Base-by-base conservation (phyloP, 2,797 vertebrate genomes). In the Macropus fuliginosus region DNA sequence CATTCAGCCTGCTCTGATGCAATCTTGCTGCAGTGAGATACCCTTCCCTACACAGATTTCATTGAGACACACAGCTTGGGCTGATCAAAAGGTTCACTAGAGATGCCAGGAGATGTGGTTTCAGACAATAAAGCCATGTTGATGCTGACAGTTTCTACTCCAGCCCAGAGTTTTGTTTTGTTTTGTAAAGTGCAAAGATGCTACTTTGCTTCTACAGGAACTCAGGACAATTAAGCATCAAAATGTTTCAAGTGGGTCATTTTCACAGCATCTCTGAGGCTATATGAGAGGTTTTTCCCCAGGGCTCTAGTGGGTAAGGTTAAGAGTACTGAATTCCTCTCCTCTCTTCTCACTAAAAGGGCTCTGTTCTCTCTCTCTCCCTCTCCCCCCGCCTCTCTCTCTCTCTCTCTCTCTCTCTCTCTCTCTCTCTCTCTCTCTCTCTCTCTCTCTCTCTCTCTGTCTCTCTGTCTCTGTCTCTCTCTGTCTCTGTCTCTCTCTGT, bases 21-120 rank as follows among this genome's bases (percentile, higher is more conserved):
- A 95, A 94, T 95, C 95, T 98, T 95, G 96, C 87, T 1, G 0
- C 94, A 97, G 92, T 92, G 89, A 98, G 96, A 96, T 95, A 97
- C 96, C 92, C 92, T 96, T 96, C 94, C 94, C 89, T 93, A 97
- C 29, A 90, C 28, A 92, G 94, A 97, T 96, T 96, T 94, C 96
- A 96, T 1, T 95, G 96, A 97, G 93, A 94, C 95, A 93, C 90
- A 98, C 96, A 97, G 56, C 54, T 96, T 97, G 91, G 96, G 66
- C 91, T 92, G 97, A 98, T 97, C 97, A 97, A 98, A 98, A 96
- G 95, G 93, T 94, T 94, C 98, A 52, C 27, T 54, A 4, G 93
- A 98, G 93, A 97, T 13, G 0, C 96, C 95, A 97, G 96, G 59
- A 98, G 98, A 97, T 96, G 94, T 91, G 97, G 97, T 97, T 95